Conservation (phyloP, 1,140 invertebrate species). For the Myzus persicae region DNA sequence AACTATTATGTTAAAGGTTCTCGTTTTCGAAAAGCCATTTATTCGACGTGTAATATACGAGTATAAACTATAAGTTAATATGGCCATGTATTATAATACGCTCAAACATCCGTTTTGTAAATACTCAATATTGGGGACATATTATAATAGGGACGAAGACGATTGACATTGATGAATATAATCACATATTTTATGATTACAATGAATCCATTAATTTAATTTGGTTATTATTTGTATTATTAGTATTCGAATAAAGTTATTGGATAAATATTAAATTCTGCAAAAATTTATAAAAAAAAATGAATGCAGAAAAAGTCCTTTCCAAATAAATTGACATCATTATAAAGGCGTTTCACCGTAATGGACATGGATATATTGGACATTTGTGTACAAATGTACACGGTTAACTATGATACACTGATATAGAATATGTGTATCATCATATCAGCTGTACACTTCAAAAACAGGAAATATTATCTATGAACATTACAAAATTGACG, state of each 20-base stretch:
- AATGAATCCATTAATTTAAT: background rate
- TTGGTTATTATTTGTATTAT: background rate
- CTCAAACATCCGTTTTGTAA: background rate
- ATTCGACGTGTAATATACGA: too few relatives aligned
- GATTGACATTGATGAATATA: background rate
- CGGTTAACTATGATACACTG: background rate
- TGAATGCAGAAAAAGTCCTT: background rate
- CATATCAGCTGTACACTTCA: background rate
- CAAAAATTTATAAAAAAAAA: background rate
- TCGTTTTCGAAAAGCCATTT: background rate
- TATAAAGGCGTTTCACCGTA: background rate
- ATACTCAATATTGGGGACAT: background rate
- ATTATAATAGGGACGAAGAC: background rate
- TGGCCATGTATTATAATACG: background rate
- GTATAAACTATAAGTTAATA: background rate
- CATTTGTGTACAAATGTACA: background rate
- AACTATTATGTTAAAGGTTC: background rate
- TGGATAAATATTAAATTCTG: background rate
- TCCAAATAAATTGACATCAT: background rate
- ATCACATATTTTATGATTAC: background rate
- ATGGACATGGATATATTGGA: background rate
- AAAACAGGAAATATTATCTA: background rate
- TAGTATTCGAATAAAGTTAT: background rate
- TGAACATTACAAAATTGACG: background rate
- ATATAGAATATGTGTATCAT: background rate